phyloP scores from a whole-genome alignment of 2,113 vertebrate genomes.

The Vulpes ferrilata region DNA sequence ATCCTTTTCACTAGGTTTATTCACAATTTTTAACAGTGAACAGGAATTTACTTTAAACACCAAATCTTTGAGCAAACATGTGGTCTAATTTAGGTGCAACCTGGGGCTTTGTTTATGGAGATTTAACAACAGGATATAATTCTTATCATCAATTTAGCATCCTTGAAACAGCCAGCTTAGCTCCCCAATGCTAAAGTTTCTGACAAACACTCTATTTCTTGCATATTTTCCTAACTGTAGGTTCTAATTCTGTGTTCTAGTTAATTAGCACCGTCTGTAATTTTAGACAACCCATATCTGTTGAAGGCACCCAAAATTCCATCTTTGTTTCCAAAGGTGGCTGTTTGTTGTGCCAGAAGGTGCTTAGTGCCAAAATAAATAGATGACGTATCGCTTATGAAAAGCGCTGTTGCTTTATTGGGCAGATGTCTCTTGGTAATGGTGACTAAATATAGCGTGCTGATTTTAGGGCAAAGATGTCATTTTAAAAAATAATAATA shows the following conservation, averaged over 20 bases:
- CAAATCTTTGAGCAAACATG: constrained; percentile 73
- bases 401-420: constrained; percentile 58
- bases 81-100: constrained; percentile 78
- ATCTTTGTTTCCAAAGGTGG: constrained; percentile 70
- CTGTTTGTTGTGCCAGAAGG: constrained; percentile 79
- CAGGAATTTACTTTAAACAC: constrained; percentile 81
- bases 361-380: constrained; percentile 75
- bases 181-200: constrained; percentile 75
- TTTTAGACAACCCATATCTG: constrained; percentile 78
- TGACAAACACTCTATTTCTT: constrained; percentile 77
- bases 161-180: constrained; percentile 68
- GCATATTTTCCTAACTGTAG: constrained; percentile 74
- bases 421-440: constrained; percentile 67
- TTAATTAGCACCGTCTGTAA: constrained; percentile 80
- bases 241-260: constrained; percentile 77
- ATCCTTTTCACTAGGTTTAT: constrained; percentile 82
- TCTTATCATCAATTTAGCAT: constrained; percentile 80
- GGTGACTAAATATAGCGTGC: constrained; percentile 65
- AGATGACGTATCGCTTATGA: constrained; percentile 65
- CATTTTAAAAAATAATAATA: constrained; percentile 61
- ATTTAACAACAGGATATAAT: constrained; percentile 80
- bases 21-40: constrained; percentile 80
- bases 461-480: constrained; percentile 73
- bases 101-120: constrained; percentile 82
- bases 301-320: constrained; percentile 62